Conservation (phyloP, 2,113 vertebrate species). For the Platysternon megacephalum region DNA sequence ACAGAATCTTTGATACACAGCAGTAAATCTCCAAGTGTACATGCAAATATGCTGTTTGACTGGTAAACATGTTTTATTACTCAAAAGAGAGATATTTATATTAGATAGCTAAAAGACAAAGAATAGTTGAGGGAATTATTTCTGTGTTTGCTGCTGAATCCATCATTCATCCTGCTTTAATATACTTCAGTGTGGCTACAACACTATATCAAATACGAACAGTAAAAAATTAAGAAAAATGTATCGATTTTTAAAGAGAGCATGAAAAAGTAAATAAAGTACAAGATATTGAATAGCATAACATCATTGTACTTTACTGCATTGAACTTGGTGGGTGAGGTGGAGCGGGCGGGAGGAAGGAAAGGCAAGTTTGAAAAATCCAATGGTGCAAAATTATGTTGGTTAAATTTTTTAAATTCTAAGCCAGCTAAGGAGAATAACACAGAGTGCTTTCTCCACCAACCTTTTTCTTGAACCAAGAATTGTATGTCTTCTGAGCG, state of each 20-base stretch:
- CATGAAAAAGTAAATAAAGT: slow-evolving; percentile 25
- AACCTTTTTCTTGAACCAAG: not conserved
- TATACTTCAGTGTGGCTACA: not conserved
- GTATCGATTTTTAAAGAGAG: slow-evolving; percentile 52
- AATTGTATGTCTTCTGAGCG: rapidly evolving
- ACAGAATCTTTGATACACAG: not conserved
- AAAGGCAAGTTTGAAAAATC: not conserved
- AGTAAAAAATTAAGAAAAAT: slow-evolving; percentile 26
- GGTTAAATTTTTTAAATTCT: slow-evolving; percentile 13
- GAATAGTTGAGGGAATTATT: slow-evolving; percentile 38
- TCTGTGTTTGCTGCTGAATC: not conserved
- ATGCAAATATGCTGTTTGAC: slow-evolving; percentile 31
- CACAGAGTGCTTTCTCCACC: not conserved
- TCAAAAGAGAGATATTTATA: not conserved
- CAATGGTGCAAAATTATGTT: slow-evolving; percentile 5
- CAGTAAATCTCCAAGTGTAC: slow-evolving; percentile 31
- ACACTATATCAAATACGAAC: slow-evolving; percentile 14
- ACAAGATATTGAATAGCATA: slow-evolving; percentile 58
- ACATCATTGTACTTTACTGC: not conserved
- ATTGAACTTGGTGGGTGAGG: slow-evolving; percentile 44
- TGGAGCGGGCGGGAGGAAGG: slow-evolving; percentile 52
- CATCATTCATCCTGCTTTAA: not conserved
- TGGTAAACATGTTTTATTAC: slow-evolving; percentile 36
- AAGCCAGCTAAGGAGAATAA: not conserved
- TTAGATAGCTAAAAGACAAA: slow-evolving; percentile 31